Evolutionary conservation across 1,140 invertebrate species (phyloP).

Genomic region (Trichoplusia ni): DNA sequence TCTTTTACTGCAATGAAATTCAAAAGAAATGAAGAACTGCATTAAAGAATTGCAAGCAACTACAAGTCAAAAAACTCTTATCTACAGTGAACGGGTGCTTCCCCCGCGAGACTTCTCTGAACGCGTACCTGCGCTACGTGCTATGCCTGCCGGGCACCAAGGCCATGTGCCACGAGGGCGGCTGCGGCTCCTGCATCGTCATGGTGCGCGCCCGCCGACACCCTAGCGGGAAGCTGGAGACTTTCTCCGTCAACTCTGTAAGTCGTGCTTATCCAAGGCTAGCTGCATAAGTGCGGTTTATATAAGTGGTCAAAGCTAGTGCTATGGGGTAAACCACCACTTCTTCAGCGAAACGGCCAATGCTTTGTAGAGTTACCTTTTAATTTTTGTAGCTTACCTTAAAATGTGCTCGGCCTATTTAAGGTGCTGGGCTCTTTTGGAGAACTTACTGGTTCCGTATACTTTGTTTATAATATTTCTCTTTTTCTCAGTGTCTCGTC

Average conservation of each 20-base stretch:
- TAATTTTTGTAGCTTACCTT: too few relatives aligned
- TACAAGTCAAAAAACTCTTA: not conserved
- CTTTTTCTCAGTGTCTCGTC: constrained; percentile 85
- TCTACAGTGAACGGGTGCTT: constrained; percentile 56
- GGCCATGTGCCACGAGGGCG: constrained; percentile 92
- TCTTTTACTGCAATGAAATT: not conserved
- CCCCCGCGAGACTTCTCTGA: constrained; percentile 83
- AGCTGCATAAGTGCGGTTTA: not conserved
- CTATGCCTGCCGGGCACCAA: constrained; percentile 90
- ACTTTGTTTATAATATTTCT: too few relatives aligned
- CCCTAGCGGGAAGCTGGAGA: constrained; percentile 80
- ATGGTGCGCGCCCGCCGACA: constrained; percentile 82
- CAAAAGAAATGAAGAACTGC: not conserved
- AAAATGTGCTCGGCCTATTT: too few relatives aligned
- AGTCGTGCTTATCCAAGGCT: constrained; percentile 44
- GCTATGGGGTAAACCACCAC: too few relatives aligned
- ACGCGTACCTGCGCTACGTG: constrained; percentile 86
- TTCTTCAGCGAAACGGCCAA: too few relatives aligned
- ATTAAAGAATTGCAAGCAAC: not conserved
- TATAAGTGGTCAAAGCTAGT: too few relatives aligned
- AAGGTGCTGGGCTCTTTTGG: too few relatives aligned
- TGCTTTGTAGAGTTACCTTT: too few relatives aligned
- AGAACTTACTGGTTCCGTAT: too few relatives aligned
- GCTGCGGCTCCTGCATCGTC: constrained; percentile 92
- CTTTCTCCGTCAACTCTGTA: constrained; percentile 90